Evolutionary conservation across 2,797 vertebrate genomes (phyloP).

Genomic region (Eremophila alpestris): DNA sequence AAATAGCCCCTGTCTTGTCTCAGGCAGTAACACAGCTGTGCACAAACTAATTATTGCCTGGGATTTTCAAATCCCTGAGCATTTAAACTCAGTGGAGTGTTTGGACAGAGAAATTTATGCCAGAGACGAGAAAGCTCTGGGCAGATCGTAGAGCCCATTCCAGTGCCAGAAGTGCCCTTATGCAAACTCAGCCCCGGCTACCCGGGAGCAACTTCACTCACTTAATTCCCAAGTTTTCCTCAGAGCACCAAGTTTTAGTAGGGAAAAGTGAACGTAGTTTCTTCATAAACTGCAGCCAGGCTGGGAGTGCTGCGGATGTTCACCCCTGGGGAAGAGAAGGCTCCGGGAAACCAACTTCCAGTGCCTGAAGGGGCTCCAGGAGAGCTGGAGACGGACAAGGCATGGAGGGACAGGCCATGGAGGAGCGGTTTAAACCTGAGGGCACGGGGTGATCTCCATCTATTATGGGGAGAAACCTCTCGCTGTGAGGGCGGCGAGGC

Average conservation of each 20-base stretch:
- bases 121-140: not conserved
- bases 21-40: no score
- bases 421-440: no score
- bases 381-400: not conserved
- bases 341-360: rapidly evolving
- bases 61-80: not conserved
- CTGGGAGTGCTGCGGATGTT: not conserved
- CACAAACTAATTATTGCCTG: no score
- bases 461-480: rapidly evolving
- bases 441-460: rapidly evolving
- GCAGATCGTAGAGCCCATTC: not conserved
- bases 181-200: rapidly evolving
- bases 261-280: rapidly evolving
- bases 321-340: not conserved
- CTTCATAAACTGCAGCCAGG: not conserved
- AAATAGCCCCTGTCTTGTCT: rapidly evolving
- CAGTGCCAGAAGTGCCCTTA: not conserved
- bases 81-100: not conserved
- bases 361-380: not conserved
- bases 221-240: rapidly evolving
- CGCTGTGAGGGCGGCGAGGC: not conserved
- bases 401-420: rapidly evolving
- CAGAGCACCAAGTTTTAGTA: not conserved
- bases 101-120: no score
- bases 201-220: not conserved